Base-by-base conservation (phyloP, 2,888 invertebrate species). In the Lasioglossum oenotherae region DNA sequence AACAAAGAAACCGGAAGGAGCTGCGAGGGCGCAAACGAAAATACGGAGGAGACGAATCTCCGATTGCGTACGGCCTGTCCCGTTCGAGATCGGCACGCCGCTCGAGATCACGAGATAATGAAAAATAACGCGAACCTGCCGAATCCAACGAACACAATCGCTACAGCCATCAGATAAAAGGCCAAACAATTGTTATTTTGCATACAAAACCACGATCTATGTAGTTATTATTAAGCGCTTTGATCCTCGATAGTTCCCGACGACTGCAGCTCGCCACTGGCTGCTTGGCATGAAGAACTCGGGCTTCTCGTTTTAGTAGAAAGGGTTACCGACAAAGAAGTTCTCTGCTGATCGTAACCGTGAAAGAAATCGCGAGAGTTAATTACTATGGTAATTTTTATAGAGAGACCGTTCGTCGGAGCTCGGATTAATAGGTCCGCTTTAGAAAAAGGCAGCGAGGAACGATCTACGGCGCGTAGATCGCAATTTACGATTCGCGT, bases 371-470 rank as follows among this genome's bases (percentile, higher is more conserved):
- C 57, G 57, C 57, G 12, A n/a, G 12, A 4, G 82, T 87, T 82
- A 82, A 85, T 85, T 74, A 83, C 73, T 78, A 84, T 85, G 85
- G 80, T 82, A 87, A 89, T 72, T 78, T 82, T 57, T 53, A 35
- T 35, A 23, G 69, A 73, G 57, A 72, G 19, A 35, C 23, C 41
- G 46, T n/a, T 23, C 57, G 3, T 0, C 31, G 16, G 35, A 38
- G 44, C 35, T 16, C 8, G 6, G 64, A 75, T 67, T 73, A 77
- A 81, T 77, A 77, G 31, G 38, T 38, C 16, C 57, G 67, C 71
- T 73, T 71, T 60, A 57, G 41, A 46, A 78, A 75, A 69, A 74
- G 78, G 41, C 38, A 69, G 72, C 76, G 57, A n/a, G 27, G 14
- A 41, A 38, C 19, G 19, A 38, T n/a, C 16, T 4, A 10, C 78